Conservation (phyloP, 2,888 invertebrate genomes). For the Idaea straminata region DNA sequence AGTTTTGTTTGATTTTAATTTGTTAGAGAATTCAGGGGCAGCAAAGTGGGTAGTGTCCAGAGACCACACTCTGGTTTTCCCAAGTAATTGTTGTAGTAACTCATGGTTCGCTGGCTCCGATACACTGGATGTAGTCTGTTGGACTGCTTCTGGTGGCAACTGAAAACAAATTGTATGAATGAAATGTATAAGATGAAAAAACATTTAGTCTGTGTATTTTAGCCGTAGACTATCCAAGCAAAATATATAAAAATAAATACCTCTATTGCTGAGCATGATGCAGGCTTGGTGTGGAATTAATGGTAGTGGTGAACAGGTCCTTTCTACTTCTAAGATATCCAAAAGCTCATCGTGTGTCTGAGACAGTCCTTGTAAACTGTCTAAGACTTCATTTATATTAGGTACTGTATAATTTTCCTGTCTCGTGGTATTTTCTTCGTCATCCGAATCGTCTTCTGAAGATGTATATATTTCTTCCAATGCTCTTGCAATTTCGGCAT, state of each 20-base stretch:
- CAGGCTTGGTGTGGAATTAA: slow-evolving; percentile 1
- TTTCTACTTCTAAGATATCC: slow-evolving; percentile 6
- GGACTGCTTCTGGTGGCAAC: slow-evolving; percentile 2
- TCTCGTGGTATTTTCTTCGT: not conserved
- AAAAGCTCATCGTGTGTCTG: slow-evolving; percentile 6
- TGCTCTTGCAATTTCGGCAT: not conserved
- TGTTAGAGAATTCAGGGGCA: not conserved
- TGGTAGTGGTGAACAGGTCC: not conserved
- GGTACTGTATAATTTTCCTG: slow-evolving; percentile 1
- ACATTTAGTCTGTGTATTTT: no score
- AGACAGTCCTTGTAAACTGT: slow-evolving; percentile 8
- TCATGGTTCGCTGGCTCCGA: not conserved
- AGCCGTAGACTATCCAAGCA: not conserved
- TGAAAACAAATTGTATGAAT: not conserved
- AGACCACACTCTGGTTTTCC: not conserved
- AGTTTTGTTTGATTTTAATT: not conserved
- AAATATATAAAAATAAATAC: not conserved
- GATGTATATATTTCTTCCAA: not conserved
- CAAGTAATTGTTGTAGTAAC: not conserved
- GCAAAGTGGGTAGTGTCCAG: slow-evolving; percentile 2
- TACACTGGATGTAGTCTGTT: not conserved
- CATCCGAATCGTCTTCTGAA: slow-evolving; percentile 1
- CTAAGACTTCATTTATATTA: not conserved
- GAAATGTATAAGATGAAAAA: not conserved
- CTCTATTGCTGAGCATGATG: slow-evolving; percentile 3